Evolutionary conservation across 2,113 vertebrate genomes (phyloP), one percentile per base, ranked within the genome.

Genomic region (Globicephala melas): DNA sequence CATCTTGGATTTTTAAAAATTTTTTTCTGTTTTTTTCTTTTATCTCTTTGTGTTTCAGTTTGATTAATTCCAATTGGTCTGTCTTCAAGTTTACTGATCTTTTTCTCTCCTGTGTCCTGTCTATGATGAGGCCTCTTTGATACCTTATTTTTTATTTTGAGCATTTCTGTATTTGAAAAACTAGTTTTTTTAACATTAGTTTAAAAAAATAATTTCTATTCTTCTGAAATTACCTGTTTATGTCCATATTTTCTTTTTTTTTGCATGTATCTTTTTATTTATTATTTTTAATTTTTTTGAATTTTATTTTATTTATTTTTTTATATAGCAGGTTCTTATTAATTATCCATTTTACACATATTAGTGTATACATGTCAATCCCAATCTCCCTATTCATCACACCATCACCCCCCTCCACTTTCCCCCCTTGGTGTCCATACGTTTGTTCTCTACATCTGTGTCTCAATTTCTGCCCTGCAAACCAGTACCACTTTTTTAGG

Each of bases 71-170:
- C 71, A 88, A 6, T 44, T n/a, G 4, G 5, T 80, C 23, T 68
- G 17, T 71, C n/a, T 95, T 92, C 23, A 95, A 31, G 23, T 87
- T 92, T 74, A n/a, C 17, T 41, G 47, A 50, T 41, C 25, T 33
- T 89, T 86, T 82, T 28, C 44, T 81, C 67, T 76, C 38, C 8
- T 90, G 18, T 41, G 47, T 85, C 77, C 33, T 92, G 1, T 91
- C 13, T 81, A 8, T 82, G 47, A 74, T 20, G 47, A 85, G 53
- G 15, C 62, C 60, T 80, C n/a, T 81, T 94, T 84, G 21, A 58
- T 91, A 50, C 7, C 9, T 47, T 67, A 18, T 80, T 87, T 93
- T 94, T 89, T 23, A 70, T 86, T 93, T 93, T 89, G 33, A 95
- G 20, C 9, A 86, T 83, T 50, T 85, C 20, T 60, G 14, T 26